A percentile compares a stretch with the other conserved stretches of the same genome.
These are phyloP conservation scores for Euplagia quadripunctaria DNA, from an alignment of 2,888 invertebrate genomes.

Conservation along the genomic window DNA sequence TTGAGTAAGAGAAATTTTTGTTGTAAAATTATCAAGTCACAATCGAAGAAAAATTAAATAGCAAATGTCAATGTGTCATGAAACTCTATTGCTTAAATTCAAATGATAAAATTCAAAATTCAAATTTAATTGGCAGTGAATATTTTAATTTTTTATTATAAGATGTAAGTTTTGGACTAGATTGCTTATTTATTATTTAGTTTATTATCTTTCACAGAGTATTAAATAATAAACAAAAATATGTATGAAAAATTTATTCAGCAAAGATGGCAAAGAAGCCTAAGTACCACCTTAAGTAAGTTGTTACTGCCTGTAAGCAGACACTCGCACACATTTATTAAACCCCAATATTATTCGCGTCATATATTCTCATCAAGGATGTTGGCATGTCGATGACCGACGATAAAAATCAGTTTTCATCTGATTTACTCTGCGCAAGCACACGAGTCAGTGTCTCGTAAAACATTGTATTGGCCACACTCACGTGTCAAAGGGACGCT, in stretches of 20 bases:
- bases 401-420: slow-evolving; percentile 40
- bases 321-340: background rate
- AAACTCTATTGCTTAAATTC: background rate
- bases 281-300: background rate
- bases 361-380: slow-evolving; percentile 34
- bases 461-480: slow-evolving; percentile 56
- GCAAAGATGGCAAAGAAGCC: too few relatives aligned
- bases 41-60: too few relatives aligned
- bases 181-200: background rate
- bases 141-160: background rate
- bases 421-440: slow-evolving; percentile 34
- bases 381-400: slow-evolving; percentile 32
- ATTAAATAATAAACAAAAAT: too few relatives aligned
- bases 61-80: too few relatives aligned
- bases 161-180: background rate
- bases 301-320: background rate
- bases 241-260: too few relatives aligned
- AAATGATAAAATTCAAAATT: background rate
- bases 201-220: too few relatives aligned
- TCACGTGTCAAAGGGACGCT: slow-evolving; percentile 42
- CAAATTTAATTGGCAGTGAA: background rate
- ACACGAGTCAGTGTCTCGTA: slow-evolving; percentile 45
- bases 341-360: slow-evolving; percentile 15
- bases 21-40: background rate
- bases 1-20: too few relatives aligned